Base-by-base conservation (phyloP, 2,888 invertebrate genomes). In the Steinernema scapterisci region DNA sequence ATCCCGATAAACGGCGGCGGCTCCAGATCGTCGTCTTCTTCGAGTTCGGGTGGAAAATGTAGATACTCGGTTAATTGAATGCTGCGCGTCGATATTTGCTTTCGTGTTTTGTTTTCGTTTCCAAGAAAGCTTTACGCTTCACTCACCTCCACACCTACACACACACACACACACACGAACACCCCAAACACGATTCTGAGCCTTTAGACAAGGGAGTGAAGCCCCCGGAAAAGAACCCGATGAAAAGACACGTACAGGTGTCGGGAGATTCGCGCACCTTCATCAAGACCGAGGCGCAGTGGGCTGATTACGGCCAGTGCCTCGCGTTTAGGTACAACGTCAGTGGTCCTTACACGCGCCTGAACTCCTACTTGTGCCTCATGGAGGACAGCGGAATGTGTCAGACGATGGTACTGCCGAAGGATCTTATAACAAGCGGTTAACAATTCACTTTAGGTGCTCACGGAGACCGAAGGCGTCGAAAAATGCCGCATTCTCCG, bases 321-420 rank as follows among this genome's bases (percentile, higher is more conserved):
- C 74, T 83, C 21, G 85, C 82, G n/a, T 86, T 84, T 73, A 78
- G 85, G 75, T 86, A 79, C 77, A 85, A 86, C 73, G 79, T 84
- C 19, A 78, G 82, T 21, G 86, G 85, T 1, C 72, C 76, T 16
- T 80, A 80, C 45, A 83, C 85, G 0, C 75, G 80, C 19, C 74
- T 86, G 13, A 82, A 81, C 31, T 81, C 81, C 6, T 86, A 84
- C 73, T 76, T 84, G 6, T 86, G 86, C 73, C 72, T 83, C 6
- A 56, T 83, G 74, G 78, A 79, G 44, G 80, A 80, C n/a, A 80
- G 79, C 25, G 77, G 80, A 0, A 51, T 72, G 9, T 79, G 79
- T 25, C 76, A 81, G 76, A 48, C 48, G 19, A 74, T 43, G 31
- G 63, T 74, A 74, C 75, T 31, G 21, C 38, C 38, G 38, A 38